These are phyloP conservation scores for Aldrovandia affinis DNA, from an alignment of 2,797 vertebrate species.

Conservation along the genomic window DNA sequence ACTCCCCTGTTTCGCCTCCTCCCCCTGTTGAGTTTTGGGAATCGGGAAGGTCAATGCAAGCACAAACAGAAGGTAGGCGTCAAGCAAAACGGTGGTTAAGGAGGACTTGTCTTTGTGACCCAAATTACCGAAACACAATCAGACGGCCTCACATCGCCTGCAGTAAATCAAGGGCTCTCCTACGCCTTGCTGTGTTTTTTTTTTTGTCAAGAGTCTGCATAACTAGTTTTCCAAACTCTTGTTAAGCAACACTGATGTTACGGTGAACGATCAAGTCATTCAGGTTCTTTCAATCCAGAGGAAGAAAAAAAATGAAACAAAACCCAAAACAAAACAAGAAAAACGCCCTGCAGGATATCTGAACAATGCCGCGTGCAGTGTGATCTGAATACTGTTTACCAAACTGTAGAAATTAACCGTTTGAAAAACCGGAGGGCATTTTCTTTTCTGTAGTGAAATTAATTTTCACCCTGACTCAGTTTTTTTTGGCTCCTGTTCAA, in stretches of 20 bases:
- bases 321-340: neutral
- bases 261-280: neutral
- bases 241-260: neutral
- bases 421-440: conserved; percentile 15
- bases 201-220: neutral
- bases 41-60: conserved; percentile 15
- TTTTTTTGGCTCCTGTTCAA: neutral
- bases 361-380: neutral
- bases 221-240: neutral
- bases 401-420: neutral
- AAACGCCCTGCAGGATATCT: neutral
- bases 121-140: neutral
- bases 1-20: conserved; percentile 20
- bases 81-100: neutral
- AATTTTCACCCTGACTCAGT: conserved; percentile 12
- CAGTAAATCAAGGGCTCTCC: neutral
- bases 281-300: neutral
- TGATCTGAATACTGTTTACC: conserved; percentile 20
- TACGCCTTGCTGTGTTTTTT: neutral
- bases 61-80: conserved; percentile 6
- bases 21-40: conserved; percentile 10
- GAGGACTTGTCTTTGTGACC: neutral
- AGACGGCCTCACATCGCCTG: neutral
- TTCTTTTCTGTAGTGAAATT: conserved; percentile 12
- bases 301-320: neutral